Evolutionary conservation across 1,140 invertebrate genomes (phyloP), one percentile per base, ranked within the genome.

Genomic region (Drosophila aff.): DNA sequence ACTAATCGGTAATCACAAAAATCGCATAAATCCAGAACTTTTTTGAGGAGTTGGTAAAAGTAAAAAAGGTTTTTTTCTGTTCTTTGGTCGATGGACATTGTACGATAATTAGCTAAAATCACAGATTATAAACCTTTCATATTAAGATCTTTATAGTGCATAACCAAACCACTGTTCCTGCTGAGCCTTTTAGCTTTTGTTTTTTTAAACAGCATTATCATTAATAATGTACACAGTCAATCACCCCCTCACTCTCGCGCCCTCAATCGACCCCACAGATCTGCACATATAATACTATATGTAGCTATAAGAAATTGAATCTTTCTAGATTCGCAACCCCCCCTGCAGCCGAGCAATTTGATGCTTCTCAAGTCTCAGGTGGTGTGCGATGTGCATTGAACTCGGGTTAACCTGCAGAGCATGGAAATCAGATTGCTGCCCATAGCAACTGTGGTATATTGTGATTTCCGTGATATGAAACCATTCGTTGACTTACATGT

Each of bases 361-460:
- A 73, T 21, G 53, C 50, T 36, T 21, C 40, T 50, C 36, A 23
- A 9, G 15, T 40, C 36, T 50, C 38, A 41, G 36, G 55, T 55
- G 53, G 4, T 38, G 21, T 40, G 53, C 53, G 53, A 64, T 62
- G 65, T 72, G 69, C 73, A 72, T 63, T 81, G 66, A 82, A 82
- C 79, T 81, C 55, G 23, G 33, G 7, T 26, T 64, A 50, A 63
- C 59, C 46, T 64, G 33, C 15, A 31, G 31, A 49, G 43, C 46
- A 64, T 44, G 40, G 31, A 8, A 43, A 47, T 43, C 10, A 58
- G 33, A 77, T 61, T 40, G 38, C 1, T 26, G 62, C 64, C 21
- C 55, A 10, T 64, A 41, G 38, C 50, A 57, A 50, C 21, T 50
- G 43, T 49, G 40, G 26, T 62, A 41, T 26, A 47, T 38, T 28